Base-by-base conservation (phyloP, 2,888 invertebrate species). In the Pseudococcus viburni region DNA sequence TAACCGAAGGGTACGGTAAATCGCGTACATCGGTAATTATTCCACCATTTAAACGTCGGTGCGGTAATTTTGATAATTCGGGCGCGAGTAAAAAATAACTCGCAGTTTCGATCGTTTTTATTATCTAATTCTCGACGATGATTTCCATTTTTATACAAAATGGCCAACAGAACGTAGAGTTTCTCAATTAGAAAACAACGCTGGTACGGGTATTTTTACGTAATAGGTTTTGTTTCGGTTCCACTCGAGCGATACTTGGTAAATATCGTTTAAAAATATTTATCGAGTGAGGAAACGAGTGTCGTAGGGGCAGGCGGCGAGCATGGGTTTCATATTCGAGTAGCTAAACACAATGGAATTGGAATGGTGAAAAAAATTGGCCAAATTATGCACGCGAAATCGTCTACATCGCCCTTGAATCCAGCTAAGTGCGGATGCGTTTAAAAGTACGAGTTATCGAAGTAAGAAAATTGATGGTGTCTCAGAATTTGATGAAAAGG, bases 401-500 rank as follows among this genome's bases (percentile, higher is more conserved):
- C n/a, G n/a, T 73, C 33, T 19, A 73, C 4, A 68, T 26, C 73
- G 73, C 73, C 73, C 73, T 73, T 73, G 73, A 73, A 73, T 73
- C 55, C 15, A 17, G 6, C 11, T 19, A 68, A 2, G 19, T 51
- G 15, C 64, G 64, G 64, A 64, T 64, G 64, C 48, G 11, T 51
- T 51, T 51, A 12, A 51, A 15, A 15, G 12, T 42, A 42, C 42
- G 42, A 51, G 48, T 15, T 11, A 51, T 51, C 15, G 48, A 9
- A 42, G 9, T 15, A 51, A 51, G 48, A 51, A 51, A 51, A 51
- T 33, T 33, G 26, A 33, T 33, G 26, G 26, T 33, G 26, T 33
- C 26, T 33, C 3, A 3, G 26, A 33, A 33, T 33, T n/a, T 33
- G 26, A 33, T 33, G 26, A 33, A 33, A 33, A 33, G 26, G 26